These are phyloP conservation scores for Crocallis elinguaria DNA, from an alignment of 2,888 invertebrate species.

Conservation along the genomic window DNA sequence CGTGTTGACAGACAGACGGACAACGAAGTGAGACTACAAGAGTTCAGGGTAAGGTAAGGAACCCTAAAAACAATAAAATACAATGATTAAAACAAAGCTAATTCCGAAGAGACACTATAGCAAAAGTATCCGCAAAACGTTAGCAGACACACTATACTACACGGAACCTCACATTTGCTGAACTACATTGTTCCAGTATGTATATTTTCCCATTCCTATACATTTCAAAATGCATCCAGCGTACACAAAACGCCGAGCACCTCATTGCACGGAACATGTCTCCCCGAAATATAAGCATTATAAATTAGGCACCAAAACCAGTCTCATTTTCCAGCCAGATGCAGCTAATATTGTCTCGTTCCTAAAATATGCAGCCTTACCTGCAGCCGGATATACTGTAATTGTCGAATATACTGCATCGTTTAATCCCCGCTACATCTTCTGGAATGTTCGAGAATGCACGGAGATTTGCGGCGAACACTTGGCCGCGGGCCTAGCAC, in stretches of 20 bases:
- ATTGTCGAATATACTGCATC: slow-evolving; percentile 80
- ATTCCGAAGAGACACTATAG: background rate
- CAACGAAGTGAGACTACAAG: too few species aligned
- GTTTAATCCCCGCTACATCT: slow-evolving; percentile 81
- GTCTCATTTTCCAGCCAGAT: slow-evolving; percentile 86
- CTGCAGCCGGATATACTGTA: slow-evolving; percentile 77
- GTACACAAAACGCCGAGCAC: slow-evolving; percentile 53
- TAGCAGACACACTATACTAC: background rate
- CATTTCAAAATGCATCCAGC: slow-evolving; percentile 62
- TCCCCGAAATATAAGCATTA: slow-evolving; percentile 71
- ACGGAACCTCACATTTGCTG: slow-evolving; percentile 46
- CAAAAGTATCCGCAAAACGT: background rate
- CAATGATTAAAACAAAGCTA: too few species aligned
- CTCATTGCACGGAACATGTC: slow-evolving; percentile 59
- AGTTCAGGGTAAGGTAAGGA: too few species aligned
- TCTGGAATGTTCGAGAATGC: slow-evolving; percentile 81
- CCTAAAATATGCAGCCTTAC: slow-evolving; percentile 79
- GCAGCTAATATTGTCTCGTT: slow-evolving; percentile 82
- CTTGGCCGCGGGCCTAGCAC: slow-evolving; percentile 78
- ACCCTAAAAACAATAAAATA: too few species aligned
- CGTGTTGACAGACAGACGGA: too few species aligned
- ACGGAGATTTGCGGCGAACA: slow-evolving; percentile 78
- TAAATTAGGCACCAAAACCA: slow-evolving; percentile 81
- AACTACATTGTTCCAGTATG: slow-evolving; percentile 53
- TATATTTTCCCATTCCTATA: slow-evolving; percentile 65